Conservation (phyloP, 2,888 invertebrate species). For the Drymonia ruficornis region DNA sequence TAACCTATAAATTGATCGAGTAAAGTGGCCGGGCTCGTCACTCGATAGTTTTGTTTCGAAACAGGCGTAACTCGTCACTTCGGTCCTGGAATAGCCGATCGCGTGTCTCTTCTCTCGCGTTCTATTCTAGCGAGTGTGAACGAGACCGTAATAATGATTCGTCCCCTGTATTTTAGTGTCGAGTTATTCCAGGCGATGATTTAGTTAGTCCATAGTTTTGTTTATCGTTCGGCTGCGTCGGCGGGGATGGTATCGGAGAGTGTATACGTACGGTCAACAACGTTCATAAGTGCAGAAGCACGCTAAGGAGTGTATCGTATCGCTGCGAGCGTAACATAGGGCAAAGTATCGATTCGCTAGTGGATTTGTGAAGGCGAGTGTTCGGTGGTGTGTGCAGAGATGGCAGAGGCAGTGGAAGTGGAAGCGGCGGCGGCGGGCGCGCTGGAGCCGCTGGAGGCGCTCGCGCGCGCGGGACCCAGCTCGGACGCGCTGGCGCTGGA, state of each 20-base stretch:
- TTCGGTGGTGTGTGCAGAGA: slow-evolving; percentile 56
- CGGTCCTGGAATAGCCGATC: slow-evolving; percentile 1
- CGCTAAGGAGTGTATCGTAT: too few species aligned
- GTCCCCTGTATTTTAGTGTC: neutral
- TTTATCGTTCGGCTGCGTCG: too few species aligned
- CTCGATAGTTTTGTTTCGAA: neutral
- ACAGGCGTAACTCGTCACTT: neutral
- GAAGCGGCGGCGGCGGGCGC: slow-evolving; percentile 33
- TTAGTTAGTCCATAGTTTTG: neutral
- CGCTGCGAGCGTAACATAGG: too few species aligned
- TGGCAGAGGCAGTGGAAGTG: slow-evolving; percentile 72
- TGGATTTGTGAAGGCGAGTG: too few species aligned
- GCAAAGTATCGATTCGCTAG: too few species aligned
- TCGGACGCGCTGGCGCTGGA: slow-evolving; percentile 61
- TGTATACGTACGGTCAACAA: too few species aligned
- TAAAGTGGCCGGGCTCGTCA: neutral
- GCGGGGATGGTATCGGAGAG: too few species aligned
- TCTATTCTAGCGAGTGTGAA: neutral
- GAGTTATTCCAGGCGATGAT: neutral
- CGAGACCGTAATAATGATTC: neutral
- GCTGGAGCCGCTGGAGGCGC: slow-evolving; percentile 50
- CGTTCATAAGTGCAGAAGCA: too few species aligned
- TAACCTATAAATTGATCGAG: neutral
- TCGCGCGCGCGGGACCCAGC: slow-evolving; percentile 79
- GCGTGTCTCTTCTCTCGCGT: neutral